phyloP scores from a whole-genome alignment of 1,140 invertebrate species.

The Tribolium madens region DNA sequence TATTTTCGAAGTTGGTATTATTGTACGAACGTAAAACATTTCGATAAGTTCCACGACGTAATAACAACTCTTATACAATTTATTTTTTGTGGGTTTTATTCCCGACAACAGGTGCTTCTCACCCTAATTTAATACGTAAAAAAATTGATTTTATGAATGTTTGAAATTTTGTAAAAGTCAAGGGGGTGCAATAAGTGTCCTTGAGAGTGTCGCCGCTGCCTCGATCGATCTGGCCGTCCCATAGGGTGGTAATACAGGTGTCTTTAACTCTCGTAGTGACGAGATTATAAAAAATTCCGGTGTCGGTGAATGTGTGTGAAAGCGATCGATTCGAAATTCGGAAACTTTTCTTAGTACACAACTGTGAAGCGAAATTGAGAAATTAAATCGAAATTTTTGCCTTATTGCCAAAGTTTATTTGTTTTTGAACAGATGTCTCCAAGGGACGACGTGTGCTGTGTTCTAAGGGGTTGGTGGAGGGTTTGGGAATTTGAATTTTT shows the following conservation, averaged over 20 bases:
- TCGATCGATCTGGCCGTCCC: constrained; percentile 26
- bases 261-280: constrained; percentile 19
- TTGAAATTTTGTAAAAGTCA: constrained; percentile 14
- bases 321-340: constrained; percentile 12
- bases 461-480: neutral
- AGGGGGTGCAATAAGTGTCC: constrained; percentile 3
- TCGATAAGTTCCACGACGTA: neutral
- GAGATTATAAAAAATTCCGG: neutral
- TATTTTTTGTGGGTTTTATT: neutral
- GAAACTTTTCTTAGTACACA: neutral
- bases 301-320: neutral
- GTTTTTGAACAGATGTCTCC: constrained; percentile 11
- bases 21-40: neutral
- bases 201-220: constrained; percentile 1
- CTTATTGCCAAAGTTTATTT: constrained; percentile 32
- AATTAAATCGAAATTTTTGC: constrained; percentile 32
- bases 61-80: neutral
- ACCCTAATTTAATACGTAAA: neutral
- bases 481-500: neutral
- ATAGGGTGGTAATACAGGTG: constrained; percentile 12
- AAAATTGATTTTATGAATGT: constrained; percentile 23
- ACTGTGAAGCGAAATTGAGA: constrained; percentile 13
- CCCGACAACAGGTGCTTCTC: neutral
- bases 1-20: neutral
- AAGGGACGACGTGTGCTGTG: neutral